Evolutionary conservation across 1,140 invertebrate genomes (phyloP).

Genomic region (Dendroctonus ponderosae): DNA sequence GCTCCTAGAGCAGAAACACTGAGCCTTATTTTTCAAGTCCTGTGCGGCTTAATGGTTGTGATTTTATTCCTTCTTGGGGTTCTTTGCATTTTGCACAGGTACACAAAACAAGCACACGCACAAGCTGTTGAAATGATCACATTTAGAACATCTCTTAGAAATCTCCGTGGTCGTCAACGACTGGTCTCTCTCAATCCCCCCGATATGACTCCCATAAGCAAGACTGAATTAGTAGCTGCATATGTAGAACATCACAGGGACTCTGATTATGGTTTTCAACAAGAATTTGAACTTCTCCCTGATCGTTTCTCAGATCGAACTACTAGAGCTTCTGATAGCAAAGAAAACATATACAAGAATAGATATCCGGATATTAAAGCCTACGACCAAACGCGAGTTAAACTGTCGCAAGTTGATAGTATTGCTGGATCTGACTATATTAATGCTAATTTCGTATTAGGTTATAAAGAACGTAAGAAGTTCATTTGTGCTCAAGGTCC

Average conservation of each 20-base stretch:
- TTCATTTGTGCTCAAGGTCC: constrained; percentile 94
- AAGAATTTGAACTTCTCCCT: constrained; percentile 82
- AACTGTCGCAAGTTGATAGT: constrained; percentile 71
- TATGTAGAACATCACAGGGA: constrained; percentile 79
- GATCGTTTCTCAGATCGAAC: constrained; percentile 85
- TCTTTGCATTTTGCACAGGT: constrained; percentile 70
- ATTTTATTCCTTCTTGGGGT: constrained; percentile 64
- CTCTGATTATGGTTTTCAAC: constrained; percentile 84
- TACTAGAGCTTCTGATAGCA: constrained; percentile 77
- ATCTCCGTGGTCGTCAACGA: constrained; percentile 64
- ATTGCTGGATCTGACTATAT: constrained; percentile 84
- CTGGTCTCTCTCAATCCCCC: constrained; percentile 67
- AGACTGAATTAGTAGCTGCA: constrained; percentile 67
- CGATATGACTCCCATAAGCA: constrained; percentile 76
- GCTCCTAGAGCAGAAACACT: constrained; percentile 46
- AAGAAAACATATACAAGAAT: constrained; percentile 87
- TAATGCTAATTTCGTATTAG: constrained; percentile 89
- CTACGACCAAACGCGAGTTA: constrained; percentile 89
- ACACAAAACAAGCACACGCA: constrained; percentile 68
- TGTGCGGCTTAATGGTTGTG: constrained; percentile 64
- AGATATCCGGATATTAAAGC: constrained; percentile 87
- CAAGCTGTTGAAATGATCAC: constrained; percentile 77
- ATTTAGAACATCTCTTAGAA: constrained; percentile 62
- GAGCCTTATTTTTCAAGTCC: constrained; percentile 53
- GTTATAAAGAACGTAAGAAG: constrained; percentile 89